Base-by-base conservation (phyloP, 2,888 invertebrate genomes). In the Eurytoma adleriae region DNA sequence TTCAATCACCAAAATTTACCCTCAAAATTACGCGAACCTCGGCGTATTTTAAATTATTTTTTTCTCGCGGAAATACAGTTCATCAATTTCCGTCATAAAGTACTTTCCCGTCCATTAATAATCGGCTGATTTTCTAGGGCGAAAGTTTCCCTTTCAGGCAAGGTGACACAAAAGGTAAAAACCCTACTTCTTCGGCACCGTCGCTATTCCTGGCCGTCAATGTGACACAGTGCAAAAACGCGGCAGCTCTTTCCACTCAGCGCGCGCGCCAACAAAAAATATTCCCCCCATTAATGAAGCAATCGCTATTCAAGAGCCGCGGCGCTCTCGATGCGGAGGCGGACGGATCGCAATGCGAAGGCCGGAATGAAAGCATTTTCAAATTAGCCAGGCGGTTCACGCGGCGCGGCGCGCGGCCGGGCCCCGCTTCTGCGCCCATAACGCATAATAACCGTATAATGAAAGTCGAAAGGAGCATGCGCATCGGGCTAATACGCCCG, bases 271-370 rank as follows among this genome's bases (percentile, higher is more conserved):
- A 16, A n/a, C 62, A n/a, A 64, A 64, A 64, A 64, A 64, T 24
- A 30, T 30, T 40, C 7, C 40, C 4, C 16, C 62, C 20, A 20
- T 27, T 67, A 67, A 67, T 16, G 40, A 66, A 67, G 57, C 67
- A 56, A 56, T 74, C 67, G 50, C 20, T 67, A 74, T 74, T 74
- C 66, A 74, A 40, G 40, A 40, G 7, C 10, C 40, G 48, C 10
- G 48, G 59, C 12, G 27, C 50, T 16, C 61, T 12, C 52, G 30
- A 10, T n/a, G 27, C 30, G 18, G 14, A 5, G 0, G 54, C 40
- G 10, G 10, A 40, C 40, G 10, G 40, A 40, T n/a, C 54, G 5
- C 54, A n/a, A n/a, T 54, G 54, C 54, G n/a, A 54, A 54, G 48
- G n/a, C 12, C 64, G 3, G 48, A 64, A 64, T n/a, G 64, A 64